Evolutionary conservation across 1,140 invertebrate genomes (phyloP).

Genomic region (Caenorhabditis brenneri): DNA sequence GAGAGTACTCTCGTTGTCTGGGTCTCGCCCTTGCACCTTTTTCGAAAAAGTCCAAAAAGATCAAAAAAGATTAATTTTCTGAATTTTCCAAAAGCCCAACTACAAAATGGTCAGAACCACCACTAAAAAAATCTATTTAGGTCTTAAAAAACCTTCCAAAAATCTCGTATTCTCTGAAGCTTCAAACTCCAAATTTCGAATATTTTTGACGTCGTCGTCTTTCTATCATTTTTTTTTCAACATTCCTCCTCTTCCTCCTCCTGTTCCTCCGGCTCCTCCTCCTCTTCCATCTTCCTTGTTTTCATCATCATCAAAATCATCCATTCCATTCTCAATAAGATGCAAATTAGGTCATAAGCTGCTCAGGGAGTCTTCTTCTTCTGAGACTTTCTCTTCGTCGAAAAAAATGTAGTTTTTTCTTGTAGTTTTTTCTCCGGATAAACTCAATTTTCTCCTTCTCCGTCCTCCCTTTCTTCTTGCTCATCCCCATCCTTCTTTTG

Average conservation of each 20-base stretch:
- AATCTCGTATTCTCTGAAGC: too few species aligned
- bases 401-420: neutral
- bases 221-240: too few species aligned
- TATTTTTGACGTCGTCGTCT: too few species aligned
- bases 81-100: too few species aligned
- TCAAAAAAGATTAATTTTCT: too few species aligned
- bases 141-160: too few species aligned
- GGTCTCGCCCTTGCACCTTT: too few species aligned
- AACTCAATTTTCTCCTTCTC: neutral
- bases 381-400: neutral
- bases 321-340: neutral
- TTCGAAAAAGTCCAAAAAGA: too few species aligned
- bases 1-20: too few species aligned
- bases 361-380: neutral
- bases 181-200: too few species aligned
- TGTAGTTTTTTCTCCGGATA: neutral
- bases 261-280: neutral
- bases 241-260: neutral
- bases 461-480: neutral
- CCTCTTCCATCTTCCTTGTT: neutral
- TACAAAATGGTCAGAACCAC: too few species aligned
- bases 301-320: neutral
- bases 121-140: too few species aligned
- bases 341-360: slow-evolving; percentile 26
- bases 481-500: neutral